Evolutionary conservation across 1,140 invertebrate genomes (phyloP).

Genomic region (Lordiphosa mommai): DNA sequence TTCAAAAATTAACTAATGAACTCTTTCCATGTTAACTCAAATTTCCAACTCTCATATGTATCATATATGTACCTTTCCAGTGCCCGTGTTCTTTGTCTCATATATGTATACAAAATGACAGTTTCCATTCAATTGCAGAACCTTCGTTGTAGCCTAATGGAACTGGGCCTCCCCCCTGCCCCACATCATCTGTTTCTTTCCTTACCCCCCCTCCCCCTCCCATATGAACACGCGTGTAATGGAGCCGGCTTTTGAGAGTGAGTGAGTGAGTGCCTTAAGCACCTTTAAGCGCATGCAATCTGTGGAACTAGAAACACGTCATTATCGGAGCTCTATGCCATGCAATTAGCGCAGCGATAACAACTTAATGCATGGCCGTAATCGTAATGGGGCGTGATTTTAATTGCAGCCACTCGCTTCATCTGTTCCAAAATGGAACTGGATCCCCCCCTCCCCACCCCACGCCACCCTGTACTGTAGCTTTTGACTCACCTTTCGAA

Average conservation of each 20-base stretch:
- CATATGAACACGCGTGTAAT: not conserved
- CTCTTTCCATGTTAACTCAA: no score
- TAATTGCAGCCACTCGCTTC: slow-evolving; percentile 14
- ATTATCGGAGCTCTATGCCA: slow-evolving; percentile 41
- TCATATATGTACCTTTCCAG: not conserved
- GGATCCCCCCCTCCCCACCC: not conserved
- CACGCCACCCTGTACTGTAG: not conserved
- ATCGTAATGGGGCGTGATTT: slow-evolving; percentile 21
- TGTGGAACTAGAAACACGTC: slow-evolving; percentile 11
- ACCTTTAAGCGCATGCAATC: slow-evolving; percentile 9
- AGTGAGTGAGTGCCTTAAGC: not conserved
- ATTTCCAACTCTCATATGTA: not conserved
- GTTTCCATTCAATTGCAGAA: no score
- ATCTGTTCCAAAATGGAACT: not conserved
- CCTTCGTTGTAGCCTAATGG: no score
- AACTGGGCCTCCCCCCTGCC: no score
- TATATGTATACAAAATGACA: no score
- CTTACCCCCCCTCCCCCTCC: not conserved
- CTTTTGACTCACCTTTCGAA: slow-evolving; percentile 86
- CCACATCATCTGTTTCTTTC: not conserved
- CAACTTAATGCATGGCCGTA: slow-evolving; percentile 39
- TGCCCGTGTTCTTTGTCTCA: not conserved
- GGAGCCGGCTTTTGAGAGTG: not conserved
- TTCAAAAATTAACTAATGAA: no score
- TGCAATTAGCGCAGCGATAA: slow-evolving; percentile 49